phyloP scores from a whole-genome alignment of 2,888 invertebrate genomes.

The Thelaira solivaga region DNA sequence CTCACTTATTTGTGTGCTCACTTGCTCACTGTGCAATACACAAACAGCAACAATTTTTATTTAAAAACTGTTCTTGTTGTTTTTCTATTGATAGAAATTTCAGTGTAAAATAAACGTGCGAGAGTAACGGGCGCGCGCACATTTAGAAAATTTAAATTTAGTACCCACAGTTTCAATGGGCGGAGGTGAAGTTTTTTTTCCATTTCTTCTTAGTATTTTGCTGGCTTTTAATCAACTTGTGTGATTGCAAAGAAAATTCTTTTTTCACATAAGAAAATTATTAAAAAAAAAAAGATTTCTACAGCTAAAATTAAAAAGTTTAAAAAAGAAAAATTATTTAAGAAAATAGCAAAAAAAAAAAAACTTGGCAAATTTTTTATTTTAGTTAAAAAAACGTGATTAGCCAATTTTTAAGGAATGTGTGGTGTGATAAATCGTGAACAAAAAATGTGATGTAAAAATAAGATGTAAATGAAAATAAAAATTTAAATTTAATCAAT shows the following conservation, averaged over 20 bases:
- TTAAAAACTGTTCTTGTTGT: background rate
- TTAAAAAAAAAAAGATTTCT: background rate
- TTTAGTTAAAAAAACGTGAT: no score
- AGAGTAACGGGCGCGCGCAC: constrained; percentile 54
- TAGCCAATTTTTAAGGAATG: no score
- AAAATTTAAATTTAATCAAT: no score
- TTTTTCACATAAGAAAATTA: constrained; percentile 2
- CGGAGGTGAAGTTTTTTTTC: constrained; percentile 40
- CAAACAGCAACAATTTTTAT: background rate
- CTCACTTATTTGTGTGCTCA: background rate
- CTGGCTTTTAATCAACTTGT: constrained; percentile 18
- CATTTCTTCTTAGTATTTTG: constrained; percentile 35
- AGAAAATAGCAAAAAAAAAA: no score
- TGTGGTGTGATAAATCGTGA: no score
- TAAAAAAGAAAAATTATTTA: background rate
- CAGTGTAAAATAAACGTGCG: constrained; percentile 60
- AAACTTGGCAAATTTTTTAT: no score
- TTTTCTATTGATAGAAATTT: constrained; percentile 29
- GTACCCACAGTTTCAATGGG: constrained; percentile 46
- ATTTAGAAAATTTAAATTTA: constrained; percentile 10
- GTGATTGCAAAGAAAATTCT: constrained; percentile 31
- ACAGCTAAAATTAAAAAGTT: background rate
- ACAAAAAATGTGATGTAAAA: no score
- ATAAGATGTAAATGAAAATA: no score
- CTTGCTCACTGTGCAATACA: no score